Conservation (phyloP, 1,140 invertebrate species). For the Andrena cerasifolii region DNA sequence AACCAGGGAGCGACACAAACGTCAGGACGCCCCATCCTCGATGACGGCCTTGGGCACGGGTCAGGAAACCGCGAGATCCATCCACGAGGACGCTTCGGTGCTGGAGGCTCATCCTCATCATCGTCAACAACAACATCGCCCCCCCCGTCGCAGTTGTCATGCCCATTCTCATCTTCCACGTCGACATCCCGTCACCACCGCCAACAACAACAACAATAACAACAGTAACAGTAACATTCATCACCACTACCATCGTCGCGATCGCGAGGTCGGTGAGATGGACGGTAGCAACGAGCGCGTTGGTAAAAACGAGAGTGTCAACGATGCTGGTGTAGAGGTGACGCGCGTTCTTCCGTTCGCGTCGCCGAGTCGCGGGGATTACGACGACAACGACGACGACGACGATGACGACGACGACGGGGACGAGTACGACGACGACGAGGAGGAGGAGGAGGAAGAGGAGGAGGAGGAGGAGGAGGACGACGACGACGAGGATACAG, state of each 20-base stretch:
- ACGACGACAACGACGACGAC: constrained; percentile 48
- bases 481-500: constrained; percentile 48
- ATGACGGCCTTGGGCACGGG: constrained; percentile 42
- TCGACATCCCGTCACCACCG: constrained; percentile 6
- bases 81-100: constrained; percentile 26
- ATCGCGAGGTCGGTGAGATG: neutral
- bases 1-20: constrained; percentile 73
- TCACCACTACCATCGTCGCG: constrained; percentile 14
- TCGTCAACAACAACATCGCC: constrained; percentile 26
- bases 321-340: constrained; percentile 9
- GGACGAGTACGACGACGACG: constrained; percentile 41
- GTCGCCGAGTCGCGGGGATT: constrained; percentile 16
- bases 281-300: constrained; percentile 20
- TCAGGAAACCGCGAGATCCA: constrained; percentile 47
- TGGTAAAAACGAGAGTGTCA: constrained; percentile 30
- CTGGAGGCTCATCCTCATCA: constrained; percentile 37
- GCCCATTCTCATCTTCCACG: neutral
- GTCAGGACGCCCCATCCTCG: constrained; percentile 44
- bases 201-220: neutral
- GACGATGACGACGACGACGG: constrained; percentile 5
- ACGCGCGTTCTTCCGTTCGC: constrained; percentile 40
- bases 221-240: neutral
- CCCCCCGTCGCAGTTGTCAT: constrained; percentile 37
- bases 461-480: constrained; percentile 42
- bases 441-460: constrained; percentile 55